A percentile compares a stretch with the other conserved stretches of the same genome.
Conservation (phyloP, 2,888 invertebrate species). For the Nomada hirtipes region DNA sequence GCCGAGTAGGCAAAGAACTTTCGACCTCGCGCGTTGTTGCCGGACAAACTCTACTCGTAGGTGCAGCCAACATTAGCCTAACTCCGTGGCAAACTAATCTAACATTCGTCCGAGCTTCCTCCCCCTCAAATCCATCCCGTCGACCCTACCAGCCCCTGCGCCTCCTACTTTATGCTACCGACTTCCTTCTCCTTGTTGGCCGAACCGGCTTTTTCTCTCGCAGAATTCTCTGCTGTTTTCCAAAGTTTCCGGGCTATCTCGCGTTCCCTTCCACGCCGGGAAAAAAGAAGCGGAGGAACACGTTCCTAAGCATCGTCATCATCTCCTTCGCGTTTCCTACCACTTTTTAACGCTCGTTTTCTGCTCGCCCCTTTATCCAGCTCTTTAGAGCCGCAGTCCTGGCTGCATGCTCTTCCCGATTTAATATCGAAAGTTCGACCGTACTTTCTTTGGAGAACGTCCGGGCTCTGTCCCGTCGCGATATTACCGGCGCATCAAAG, state of each 20-base stretch:
- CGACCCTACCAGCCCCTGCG: constrained; percentile 34
- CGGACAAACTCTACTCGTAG: constrained; percentile 79
- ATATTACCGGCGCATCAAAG: constrained; percentile 30
- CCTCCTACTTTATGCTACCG: constrained; percentile 8
- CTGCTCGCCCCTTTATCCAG: constrained; percentile 26
- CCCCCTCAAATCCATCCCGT: constrained; percentile 27
- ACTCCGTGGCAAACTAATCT: constrained; percentile 82
- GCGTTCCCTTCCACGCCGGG: constrained; percentile 44
- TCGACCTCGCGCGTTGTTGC: constrained; percentile 76
- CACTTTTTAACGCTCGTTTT: constrained; percentile 44
- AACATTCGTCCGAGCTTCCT: constrained; percentile 79
- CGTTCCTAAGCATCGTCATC: constrained; percentile 65
- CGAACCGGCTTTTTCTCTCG: constrained; percentile 55
- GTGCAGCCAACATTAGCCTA: constrained; percentile 80
- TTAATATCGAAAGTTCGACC: constrained; percentile 47
- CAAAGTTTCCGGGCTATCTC: constrained; percentile 61
- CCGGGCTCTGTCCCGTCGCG: constrained; percentile 31
- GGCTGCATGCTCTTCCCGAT: constrained; percentile 24
- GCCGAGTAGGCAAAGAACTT: constrained; percentile 78
- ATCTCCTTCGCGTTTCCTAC: constrained; percentile 41
- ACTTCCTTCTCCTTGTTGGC: constrained; percentile 55
- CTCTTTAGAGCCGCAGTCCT: constrained; percentile 2
- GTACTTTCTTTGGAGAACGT: constrained; percentile 56
- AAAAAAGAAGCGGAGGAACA: constrained; percentile 40
- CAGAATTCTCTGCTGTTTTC: constrained; percentile 52